Conservation (phyloP, 2,113 vertebrate species). For the Dasyurus viverrinus region DNA sequence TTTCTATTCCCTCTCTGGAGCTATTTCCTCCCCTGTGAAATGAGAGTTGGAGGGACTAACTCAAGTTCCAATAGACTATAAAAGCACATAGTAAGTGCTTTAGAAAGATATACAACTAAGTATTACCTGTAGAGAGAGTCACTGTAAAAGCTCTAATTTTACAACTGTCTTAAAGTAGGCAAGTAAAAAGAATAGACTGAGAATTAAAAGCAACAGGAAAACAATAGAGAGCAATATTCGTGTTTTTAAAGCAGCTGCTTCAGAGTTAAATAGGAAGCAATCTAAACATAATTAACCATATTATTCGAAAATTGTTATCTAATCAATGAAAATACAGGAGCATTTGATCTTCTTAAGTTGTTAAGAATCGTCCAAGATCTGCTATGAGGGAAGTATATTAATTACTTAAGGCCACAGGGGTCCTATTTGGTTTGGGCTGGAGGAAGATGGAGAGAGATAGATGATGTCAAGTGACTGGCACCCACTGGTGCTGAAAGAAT, state of each 20-base stretch:
- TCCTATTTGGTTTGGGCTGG: not conserved
- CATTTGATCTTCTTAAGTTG: not conserved
- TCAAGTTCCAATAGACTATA: not conserved
- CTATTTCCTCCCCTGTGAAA: not conserved
- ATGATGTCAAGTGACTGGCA: not conserved
- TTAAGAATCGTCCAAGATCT: not conserved
- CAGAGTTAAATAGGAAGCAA: not conserved
- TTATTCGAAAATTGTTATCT: not conserved
- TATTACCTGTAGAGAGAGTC: not conserved
- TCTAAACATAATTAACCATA: not conserved
- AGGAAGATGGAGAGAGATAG: not conserved
- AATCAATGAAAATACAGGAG: not conserved
- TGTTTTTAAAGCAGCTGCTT: not conserved
- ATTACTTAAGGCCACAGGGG: not conserved
- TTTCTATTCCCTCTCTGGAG: no score
- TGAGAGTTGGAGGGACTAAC: not conserved
- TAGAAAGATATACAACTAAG: not conserved
- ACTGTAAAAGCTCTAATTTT: not conserved
- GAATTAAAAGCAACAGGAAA: not conserved
- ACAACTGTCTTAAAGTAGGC: not conserved
- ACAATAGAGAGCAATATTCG: not conserved
- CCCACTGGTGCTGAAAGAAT: not conserved
- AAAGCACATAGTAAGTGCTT: not conserved
- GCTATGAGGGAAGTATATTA: not conserved
- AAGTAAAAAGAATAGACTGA: not conserved